Base-by-base conservation (phyloP, 2,888 invertebrate genomes). In the Calameuta idolon region DNA sequence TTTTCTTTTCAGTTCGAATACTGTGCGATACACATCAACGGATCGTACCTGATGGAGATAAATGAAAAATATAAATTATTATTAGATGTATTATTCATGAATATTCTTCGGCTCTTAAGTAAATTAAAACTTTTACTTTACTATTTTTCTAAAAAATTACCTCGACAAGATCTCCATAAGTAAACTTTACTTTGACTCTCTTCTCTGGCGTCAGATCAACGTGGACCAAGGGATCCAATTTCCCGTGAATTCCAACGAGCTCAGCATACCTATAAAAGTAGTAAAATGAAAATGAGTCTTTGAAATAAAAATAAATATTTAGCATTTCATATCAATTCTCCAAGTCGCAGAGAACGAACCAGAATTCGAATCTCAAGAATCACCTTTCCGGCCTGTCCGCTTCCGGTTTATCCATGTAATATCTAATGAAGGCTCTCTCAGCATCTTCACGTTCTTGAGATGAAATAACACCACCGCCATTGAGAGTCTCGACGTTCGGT, bases 401-500 rank as follows among this genome's bases (percentile, higher is more conserved):
- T 91, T 96, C 96, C 1, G 97, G 96, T 87, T 96, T 95, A 89
- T 97, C 96, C 96, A 97, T 96, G 91, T 97, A 98, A 90, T 97
- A 95, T 79, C 98, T 94, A 85, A 98, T 97, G 92, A 98, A 98
- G 82, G 98, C 97, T 80, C 98, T 93, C 91, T 98, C 98, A 23
- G 98, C 97, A 88, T 97, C 96, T 91, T 98, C 98, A 79, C 98
- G 93, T 90, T 98, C 98, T 85, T 96, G 96, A 0, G 93, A 94
- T 68, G 95, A 95, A 84, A 98, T 97, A 23, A 94, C 94, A 31
- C 96, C 97, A 78, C 98, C 98, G 0, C 98, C 98, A 92, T 98
- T 98, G 71, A 98, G 92, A 76, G 96, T 96, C 83, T 94, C 94
- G 74, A 98, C 95, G 90, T 95, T 96, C 69, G 98, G 98, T 81